phyloP scores from a whole-genome alignment of 2,113 vertebrate genomes.

The Numenius arquata region DNA sequence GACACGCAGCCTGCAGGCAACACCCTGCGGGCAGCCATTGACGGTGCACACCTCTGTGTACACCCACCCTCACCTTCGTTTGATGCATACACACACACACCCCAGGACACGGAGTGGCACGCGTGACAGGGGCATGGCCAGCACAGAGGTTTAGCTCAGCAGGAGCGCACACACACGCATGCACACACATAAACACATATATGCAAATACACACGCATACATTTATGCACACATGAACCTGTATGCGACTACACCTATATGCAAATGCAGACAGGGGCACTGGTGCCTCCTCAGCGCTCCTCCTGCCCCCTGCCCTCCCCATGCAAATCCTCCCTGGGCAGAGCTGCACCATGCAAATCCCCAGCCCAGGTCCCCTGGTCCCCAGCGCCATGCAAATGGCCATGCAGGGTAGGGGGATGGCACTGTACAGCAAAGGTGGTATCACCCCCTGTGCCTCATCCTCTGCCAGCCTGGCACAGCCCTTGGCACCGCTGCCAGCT shows the following conservation, averaged over 20 bases:
- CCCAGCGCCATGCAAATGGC: not conserved
- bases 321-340: not conserved
- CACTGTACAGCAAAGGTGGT: accelerated
- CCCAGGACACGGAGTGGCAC: not conserved
- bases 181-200: not conserved
- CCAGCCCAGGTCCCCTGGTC: not conserved
- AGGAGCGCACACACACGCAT: not conserved
- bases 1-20: not conserved
- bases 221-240: too few species aligned
- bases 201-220: accelerated
- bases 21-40: not conserved
- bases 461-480: not conserved
- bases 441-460: not conserved
- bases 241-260: not conserved
- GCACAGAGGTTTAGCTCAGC: accelerated
- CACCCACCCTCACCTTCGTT: not conserved
- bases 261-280: not conserved
- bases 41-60: not conserved
- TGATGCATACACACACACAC: accelerated
- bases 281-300: accelerated
- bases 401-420: too few species aligned
- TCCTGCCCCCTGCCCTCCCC: not conserved
- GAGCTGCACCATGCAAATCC: not conserved
- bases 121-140: not conserved
- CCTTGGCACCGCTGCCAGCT: not conserved